phyloP scores from a whole-genome alignment of 2,888 invertebrate genomes.

The Erynnis tages region DNA sequence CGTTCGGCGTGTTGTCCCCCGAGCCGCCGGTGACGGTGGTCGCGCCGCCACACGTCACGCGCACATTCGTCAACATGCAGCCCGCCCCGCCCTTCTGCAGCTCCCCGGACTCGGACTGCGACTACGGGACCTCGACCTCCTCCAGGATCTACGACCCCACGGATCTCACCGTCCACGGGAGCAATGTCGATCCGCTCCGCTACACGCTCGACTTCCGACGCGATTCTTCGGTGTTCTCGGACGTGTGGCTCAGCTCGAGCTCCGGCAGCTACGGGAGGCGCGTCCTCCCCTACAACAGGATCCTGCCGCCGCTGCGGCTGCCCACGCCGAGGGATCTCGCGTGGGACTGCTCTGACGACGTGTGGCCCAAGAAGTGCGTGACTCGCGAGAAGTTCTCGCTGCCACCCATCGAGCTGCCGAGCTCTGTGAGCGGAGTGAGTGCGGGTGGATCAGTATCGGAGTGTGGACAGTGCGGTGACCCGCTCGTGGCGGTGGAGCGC shows the following conservation, averaged over 20 bases:
- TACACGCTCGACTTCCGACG: slow-evolving; percentile 45
- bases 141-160: slow-evolving; percentile 44
- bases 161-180: slow-evolving; percentile 44
- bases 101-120: slow-evolving; percentile 47
- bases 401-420: slow-evolving; percentile 51
- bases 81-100: slow-evolving; percentile 48
- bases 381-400: slow-evolving; percentile 39
- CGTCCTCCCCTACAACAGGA: slow-evolving; percentile 49
- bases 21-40: slow-evolving; percentile 55
- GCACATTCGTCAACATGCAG: slow-evolving; percentile 42
- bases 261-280: slow-evolving; percentile 43
- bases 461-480: too few relatives aligned
- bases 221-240: slow-evolving; percentile 58
- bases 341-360: slow-evolving; percentile 45
- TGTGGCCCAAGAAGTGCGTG: slow-evolving; percentile 52
- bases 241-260: slow-evolving; percentile 54
- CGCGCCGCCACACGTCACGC: slow-evolving; percentile 35
- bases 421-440: slow-evolving; percentile 35
- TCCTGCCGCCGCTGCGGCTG: slow-evolving; percentile 60
- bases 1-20: slow-evolving; percentile 78
- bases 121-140: slow-evolving; percentile 42
- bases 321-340: slow-evolving; percentile 48
- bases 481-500: slow-evolving; percentile 26
- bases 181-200: slow-evolving; percentile 43
- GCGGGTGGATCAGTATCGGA: too few relatives aligned